Base-by-base conservation (phyloP, 2,797 vertebrate genomes). In the Chloroceryle amazona region DNA sequence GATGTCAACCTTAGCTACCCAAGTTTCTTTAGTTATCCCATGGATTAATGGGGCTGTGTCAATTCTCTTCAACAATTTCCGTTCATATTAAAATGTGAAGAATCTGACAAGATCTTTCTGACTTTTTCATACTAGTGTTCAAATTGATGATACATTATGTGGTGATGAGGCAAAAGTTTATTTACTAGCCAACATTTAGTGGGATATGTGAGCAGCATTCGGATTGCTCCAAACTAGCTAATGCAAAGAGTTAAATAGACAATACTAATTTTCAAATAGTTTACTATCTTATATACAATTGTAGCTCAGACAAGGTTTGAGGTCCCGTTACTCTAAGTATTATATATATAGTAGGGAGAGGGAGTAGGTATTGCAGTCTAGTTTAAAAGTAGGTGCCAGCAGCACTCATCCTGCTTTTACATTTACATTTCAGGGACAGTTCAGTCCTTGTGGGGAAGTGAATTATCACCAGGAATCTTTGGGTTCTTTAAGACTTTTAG, bases 311-410 rank as follows among this genome's bases (percentile, higher is more conserved):
- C 6, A 13, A 4, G 37, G 55, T 52, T 42, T 57, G 42, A 28
- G 55, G 3, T 58, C 29, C 57, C 52, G 8, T 62, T 57, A 54
- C 17, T 37, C 29, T 17, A 61, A 22, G 31, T 22, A 8, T 26
- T 52, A 14, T 2, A 11, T 22, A 9, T 4, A 1, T 1, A 16
- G 46, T 31, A 49, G 22, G 28, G 39, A 47, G 19, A 29, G 4
- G 2, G 7, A 9, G 33, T 9, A 72, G 44, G 21, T 44, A 55
- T 84, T 87, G 55, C 4, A 2, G 31, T 51, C 18, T 62, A 39
- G 57, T 37, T 80, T 26, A 75, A 74, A 71, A 44, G 44, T 1
- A 76, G 65, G 8, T 41, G 51, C 55, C 73, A 35, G 42, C 6
- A 49, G 42, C 41, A 39, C n/a, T 37, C 49, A 35, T 13, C 13